Conservation (phyloP, 2,113 vertebrate species). For the Pionites leucogaster region DNA sequence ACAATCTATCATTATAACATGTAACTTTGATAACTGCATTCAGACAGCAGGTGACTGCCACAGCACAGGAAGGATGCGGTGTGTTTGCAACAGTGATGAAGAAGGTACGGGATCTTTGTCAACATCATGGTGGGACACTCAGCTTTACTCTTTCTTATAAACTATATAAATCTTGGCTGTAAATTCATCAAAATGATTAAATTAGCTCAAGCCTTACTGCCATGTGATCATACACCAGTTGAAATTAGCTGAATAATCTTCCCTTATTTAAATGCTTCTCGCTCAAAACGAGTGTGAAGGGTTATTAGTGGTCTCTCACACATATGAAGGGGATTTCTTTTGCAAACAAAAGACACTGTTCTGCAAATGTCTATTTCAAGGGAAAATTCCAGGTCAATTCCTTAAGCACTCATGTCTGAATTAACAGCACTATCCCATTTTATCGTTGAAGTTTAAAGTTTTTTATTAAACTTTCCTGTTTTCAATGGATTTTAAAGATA, state of each 20-base stretch:
- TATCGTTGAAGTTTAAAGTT: not conserved
- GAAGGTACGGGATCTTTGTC: not conserved
- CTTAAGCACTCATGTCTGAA: not conserved
- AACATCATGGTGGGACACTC: not conserved
- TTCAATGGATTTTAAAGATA: not conserved
- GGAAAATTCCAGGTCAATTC: not conserved
- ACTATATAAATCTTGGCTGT: not conserved
- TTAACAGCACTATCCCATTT: not conserved
- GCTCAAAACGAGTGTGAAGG: not conserved
- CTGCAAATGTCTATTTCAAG: not conserved
- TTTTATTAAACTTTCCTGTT: not conserved
- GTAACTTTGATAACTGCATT: not conserved
- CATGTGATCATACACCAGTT: not conserved
- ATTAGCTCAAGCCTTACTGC: not conserved
- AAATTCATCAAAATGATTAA: not conserved
- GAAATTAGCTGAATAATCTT: not conserved
- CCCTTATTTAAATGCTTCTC: not conserved
- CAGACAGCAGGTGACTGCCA: slow-evolving; percentile 2
- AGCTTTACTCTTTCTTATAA: not conserved
- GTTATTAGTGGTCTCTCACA: not conserved
- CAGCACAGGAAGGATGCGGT: not conserved
- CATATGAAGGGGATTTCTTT: not conserved
- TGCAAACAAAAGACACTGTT: not conserved
- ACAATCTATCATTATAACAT: not conserved
- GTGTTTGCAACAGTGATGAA: not conserved